These are phyloP conservation scores for Paralichthys olivaceus DNA, from an alignment of 2,113 vertebrate genomes.

Conservation along the genomic window DNA sequence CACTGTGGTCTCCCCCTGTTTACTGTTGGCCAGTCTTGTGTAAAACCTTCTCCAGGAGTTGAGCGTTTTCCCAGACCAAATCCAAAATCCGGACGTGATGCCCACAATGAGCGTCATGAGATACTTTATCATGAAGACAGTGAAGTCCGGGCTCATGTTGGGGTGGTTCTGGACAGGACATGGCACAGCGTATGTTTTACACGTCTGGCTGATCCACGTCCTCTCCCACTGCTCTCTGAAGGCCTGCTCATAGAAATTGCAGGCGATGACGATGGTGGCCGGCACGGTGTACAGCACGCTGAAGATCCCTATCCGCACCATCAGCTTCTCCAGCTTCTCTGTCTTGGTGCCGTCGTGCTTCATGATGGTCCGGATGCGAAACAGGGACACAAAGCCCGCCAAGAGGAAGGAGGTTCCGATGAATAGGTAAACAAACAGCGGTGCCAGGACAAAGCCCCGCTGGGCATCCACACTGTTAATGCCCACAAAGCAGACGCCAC, in stretches of 20 bases:
- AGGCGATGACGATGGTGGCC: conserved; percentile 96
- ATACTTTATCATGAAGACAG: conserved; percentile 99
- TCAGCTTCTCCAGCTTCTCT: conserved; percentile 96
- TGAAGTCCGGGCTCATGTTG: conserved; percentile 94
- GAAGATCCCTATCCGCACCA: conserved; percentile 97
- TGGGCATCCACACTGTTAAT: conserved; percentile 94
- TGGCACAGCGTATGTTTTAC: conserved; percentile 92
- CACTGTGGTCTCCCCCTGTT: conserved; percentile 95
- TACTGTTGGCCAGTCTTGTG: conserved; percentile 93
- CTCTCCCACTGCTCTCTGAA: conserved; percentile 97
- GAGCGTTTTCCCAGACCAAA: conserved; percentile 98
- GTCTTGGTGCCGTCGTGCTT: conserved; percentile 98
- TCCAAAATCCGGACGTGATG: conserved; percentile 98
- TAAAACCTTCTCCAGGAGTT: conserved; percentile 98
- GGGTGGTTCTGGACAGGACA: conserved; percentile 87
- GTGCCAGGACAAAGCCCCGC: conserved; percentile 93
- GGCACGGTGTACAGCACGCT: conserved; percentile 96
- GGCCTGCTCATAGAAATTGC: conserved; percentile 98
- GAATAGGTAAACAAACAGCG: conserved; percentile 95
- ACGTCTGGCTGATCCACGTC: conserved; percentile 93
- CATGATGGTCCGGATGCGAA: conserved; percentile 97
- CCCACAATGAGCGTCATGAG: conserved; percentile 98
- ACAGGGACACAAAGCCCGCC: conserved; percentile 95
- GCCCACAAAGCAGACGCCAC: conserved; percentile 94
- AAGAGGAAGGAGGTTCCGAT: conserved; percentile 95